Percentiles rank a stretch among this genome's conserved stretches.
Conservation (phyloP, 2,888 invertebrate genomes). For the Watsonalla binaria region DNA sequence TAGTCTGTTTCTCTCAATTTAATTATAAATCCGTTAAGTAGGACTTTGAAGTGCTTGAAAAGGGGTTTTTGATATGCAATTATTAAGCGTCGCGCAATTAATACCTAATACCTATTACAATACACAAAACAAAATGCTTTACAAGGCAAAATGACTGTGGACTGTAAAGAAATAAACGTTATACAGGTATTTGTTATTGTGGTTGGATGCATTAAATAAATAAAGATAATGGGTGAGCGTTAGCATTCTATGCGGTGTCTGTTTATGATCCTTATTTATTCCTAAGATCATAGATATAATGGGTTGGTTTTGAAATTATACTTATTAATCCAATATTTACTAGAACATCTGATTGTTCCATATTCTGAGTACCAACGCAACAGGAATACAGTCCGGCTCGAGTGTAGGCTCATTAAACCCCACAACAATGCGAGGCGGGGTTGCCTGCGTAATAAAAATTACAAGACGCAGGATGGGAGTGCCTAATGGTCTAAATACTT, state of each 20-base stretch:
- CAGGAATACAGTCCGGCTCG: constrained; percentile 35
- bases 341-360: constrained; percentile 26
- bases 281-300: no score
- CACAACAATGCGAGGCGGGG: constrained; percentile 72
- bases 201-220: background rate
- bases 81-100: no score
- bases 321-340: constrained; percentile 9
- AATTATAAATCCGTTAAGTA: no score
- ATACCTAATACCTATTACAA: no score
- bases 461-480: constrained; percentile 70
- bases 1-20: no score
- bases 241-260: no score
- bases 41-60: no score
- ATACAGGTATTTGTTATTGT: background rate
- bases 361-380: constrained; percentile 24
- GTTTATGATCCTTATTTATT: no score
- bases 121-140: no score
- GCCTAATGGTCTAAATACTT: constrained; percentile 55
- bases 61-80: no score
- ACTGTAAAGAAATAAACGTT: background rate
- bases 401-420: constrained; percentile 55
- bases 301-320: no score
- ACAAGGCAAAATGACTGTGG: no score
- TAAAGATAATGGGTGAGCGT: background rate
- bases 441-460: constrained; percentile 65